These are phyloP conservation scores for Cyclargus thomasi DNA, from an alignment of 1,140 invertebrate species.

Conservation along the genomic window DNA sequence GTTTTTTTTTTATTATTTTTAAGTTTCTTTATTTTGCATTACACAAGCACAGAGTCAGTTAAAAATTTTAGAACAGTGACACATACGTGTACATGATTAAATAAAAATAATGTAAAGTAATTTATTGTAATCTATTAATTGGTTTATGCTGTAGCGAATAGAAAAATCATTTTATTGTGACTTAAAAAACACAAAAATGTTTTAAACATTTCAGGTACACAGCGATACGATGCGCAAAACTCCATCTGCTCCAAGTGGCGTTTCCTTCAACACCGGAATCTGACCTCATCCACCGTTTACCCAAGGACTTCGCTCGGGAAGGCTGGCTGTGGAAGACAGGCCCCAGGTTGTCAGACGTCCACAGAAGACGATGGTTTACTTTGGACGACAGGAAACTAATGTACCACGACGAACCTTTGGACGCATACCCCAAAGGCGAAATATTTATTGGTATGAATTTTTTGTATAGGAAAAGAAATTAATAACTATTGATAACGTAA, in stretches of 20 bases:
- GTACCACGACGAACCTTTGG: conserved; percentile 91
- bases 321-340: conserved; percentile 95
- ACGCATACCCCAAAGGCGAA: conserved; percentile 92
- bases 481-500: no score
- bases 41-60: no score
- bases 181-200: no score
- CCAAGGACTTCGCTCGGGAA: conserved; percentile 88
- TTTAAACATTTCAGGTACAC: conserved; percentile 91
- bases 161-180: no score
- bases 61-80: no score
- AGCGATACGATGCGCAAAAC: conserved; percentile 89
- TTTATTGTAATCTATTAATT: no score
- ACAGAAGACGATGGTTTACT: conserved; percentile 91
- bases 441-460: conserved; percentile 82
- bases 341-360: conserved; percentile 85
- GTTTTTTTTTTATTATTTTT: no score
- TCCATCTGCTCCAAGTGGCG: conserved; percentile 87
- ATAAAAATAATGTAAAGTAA: no score
- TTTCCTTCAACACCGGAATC: conserved; percentile 86
- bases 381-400: conserved; percentile 92
- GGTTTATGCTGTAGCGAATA: no score
- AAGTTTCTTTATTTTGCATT: no score
- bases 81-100: no score
- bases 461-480: no score
- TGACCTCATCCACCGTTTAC: conserved; percentile 85